Base-by-base conservation (phyloP, 2,888 invertebrate species). In the Disparrhopalites patrizii region DNA sequence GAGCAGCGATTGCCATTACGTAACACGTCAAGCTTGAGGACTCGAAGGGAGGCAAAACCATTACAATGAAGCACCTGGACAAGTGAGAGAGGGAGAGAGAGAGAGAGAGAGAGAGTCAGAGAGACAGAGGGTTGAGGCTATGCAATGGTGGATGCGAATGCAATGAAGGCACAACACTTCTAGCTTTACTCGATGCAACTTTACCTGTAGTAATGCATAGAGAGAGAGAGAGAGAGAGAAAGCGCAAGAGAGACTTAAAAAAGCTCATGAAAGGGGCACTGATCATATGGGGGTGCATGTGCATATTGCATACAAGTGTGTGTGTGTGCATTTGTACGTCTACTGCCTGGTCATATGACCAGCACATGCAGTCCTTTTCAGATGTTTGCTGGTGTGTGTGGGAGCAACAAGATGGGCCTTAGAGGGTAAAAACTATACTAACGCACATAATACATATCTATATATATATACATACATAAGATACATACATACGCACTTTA, bases 1-100 rank as follows among this genome's bases (percentile, higher is more conserved):
- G 58, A 58, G 58, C 58, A 58, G 58, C 58, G 28, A 58, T 58
- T 58, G 43, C 58, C 58, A 58, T 58, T 58, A 47, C 58, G 47
- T 58, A 58, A 58, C 58, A 58, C 58, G 58, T 58, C 58, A 58
- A 58, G 58, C 58, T 58, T 58, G 58, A 43, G 58, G 58, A 58
- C 58, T 58, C 28, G 58, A 58, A 58, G 58, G 58, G 58, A 58
- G 58, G 58, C 43, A 47, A 40, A 25, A 36, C 38, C 25, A 56
- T 38, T 56, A 56, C 56, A 56, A 56, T 56, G 56, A 56, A 56
- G 56, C 56, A 56, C 56, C 56, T 56, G 56, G 56, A 56, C 56
- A 56, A 56, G 38, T 38, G 38, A 38, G 55, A 33, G n/a, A n/a
- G n/a, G n/a, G n/a, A n/a, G n/a, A n/a, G n/a, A n/a, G n/a, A n/a